Evolutionary conservation across 2,888 invertebrate species (phyloP).

Genomic region (Stramonita haemastoma): DNA sequence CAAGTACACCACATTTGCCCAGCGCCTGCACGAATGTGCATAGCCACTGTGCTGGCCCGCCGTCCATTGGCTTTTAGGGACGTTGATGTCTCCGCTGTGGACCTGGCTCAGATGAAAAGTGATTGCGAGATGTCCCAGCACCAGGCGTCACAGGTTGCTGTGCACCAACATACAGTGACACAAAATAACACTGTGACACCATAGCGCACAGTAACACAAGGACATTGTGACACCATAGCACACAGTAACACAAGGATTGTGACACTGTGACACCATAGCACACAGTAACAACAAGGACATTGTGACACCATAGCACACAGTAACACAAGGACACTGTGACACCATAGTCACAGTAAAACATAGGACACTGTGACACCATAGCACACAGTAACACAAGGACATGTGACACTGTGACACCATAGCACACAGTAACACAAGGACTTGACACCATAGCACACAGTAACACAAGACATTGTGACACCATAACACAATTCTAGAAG

Average conservation of each 20-base stretch:
- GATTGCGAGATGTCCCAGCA: conserved; percentile 77
- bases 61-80: conserved; percentile 86
- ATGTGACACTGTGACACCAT: too few species aligned
- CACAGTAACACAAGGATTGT: not conserved
- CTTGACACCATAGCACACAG: too few species aligned
- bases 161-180: conserved; percentile 37
- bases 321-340: too few species aligned
- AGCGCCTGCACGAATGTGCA: conserved; percentile 92
- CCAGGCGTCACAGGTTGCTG: conserved; percentile 80
- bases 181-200: not conserved
- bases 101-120: conserved; percentile 79
- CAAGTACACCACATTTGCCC: conserved; percentile 88
- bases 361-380: too few species aligned
- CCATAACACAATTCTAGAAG: too few species aligned
- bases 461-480: too few species aligned
- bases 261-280: not conserved
- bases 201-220: not conserved
- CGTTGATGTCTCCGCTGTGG: conserved; percentile 85
- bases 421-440: too few species aligned
- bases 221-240: not conserved
- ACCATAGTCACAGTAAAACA: not conserved
- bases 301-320: not conserved
- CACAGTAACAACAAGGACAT: not conserved
- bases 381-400: too few species aligned
- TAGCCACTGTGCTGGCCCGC: conserved; percentile 88